Evolutionary conservation across 2,888 invertebrate species (phyloP).

Genomic region (Hypomecis atomaria): DNA sequence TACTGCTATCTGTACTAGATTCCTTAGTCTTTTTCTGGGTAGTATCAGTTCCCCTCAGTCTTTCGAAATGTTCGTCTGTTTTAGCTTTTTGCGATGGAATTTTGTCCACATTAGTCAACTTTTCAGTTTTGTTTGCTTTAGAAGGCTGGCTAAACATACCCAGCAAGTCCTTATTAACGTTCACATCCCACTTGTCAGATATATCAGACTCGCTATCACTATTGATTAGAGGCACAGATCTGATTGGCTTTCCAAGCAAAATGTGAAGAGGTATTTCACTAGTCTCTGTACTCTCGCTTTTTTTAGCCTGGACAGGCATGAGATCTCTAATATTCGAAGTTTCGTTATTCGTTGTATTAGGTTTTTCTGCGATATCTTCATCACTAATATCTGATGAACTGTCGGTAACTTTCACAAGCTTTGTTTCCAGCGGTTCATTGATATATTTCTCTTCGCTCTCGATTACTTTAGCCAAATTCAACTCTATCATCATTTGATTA

Average conservation of each 20-base stretch:
- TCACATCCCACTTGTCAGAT: conserved; percentile 59
- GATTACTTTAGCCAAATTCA: conserved; percentile 72
- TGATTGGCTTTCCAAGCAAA: conserved; percentile 48
- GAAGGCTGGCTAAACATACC: conserved; percentile 36
- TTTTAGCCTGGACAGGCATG: conserved; percentile 3
- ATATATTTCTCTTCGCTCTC: conserved; percentile 60
- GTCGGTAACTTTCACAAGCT: conserved; percentile 34
- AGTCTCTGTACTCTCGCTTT: background rate
- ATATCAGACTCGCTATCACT: conserved; percentile 43
- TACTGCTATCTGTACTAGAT: background rate
- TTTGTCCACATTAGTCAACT: background rate
- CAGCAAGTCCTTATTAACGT: conserved; percentile 46
- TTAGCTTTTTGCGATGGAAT: background rate
- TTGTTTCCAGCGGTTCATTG: conserved; percentile 47
- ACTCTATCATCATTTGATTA: conserved; percentile 79
- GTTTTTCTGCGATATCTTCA: conserved; percentile 20
- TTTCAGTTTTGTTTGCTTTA: conserved; percentile 8
- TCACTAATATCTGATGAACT: conserved; percentile 34
- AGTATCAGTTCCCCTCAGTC: background rate
- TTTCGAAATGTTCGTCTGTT: background rate
- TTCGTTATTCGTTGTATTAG: conserved; percentile 2
- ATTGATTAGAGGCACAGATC: conserved; percentile 63
- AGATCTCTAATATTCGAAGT: conserved; percentile 7
- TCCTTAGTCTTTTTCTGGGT: background rate
- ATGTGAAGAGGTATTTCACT: conserved; percentile 12